Conservation (phyloP, 2,797 vertebrate species). For the Sarcophilus harrisii region DNA sequence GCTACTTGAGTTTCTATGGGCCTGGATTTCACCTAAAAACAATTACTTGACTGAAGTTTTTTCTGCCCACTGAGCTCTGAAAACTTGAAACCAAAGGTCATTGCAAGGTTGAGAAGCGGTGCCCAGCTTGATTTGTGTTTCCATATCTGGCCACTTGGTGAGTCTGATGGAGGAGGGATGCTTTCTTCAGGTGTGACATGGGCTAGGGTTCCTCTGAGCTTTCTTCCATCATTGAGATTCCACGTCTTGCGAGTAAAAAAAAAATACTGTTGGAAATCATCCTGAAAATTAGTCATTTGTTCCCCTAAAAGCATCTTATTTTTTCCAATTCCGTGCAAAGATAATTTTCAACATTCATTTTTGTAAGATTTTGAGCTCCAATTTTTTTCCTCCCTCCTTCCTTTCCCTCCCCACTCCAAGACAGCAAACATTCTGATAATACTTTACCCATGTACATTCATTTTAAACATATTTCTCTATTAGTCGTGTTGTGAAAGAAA, state of each 20-base stretch:
- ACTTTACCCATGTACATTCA: too few relatives aligned
- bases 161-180: background rate
- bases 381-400: too few relatives aligned
- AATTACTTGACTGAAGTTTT: background rate
- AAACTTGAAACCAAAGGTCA: background rate
- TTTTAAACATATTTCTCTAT: too few relatives aligned
- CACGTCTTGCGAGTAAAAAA: background rate
- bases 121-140: rapidly evolving
- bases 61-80: background rate
- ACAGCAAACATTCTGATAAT: too few relatives aligned
- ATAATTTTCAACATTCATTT: too few relatives aligned
- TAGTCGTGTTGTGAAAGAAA: too few relatives aligned
- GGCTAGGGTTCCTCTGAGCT: background rate
- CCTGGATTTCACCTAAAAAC: background rate
- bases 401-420: too few relatives aligned
- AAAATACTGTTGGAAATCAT: background rate
- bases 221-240: background rate
- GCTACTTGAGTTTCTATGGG: background rate
- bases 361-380: too few relatives aligned
- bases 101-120: background rate
- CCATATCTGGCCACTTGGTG: background rate
- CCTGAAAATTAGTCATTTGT: background rate
- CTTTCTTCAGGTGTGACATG: background rate
- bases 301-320: too few relatives aligned
- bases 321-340: too few relatives aligned